Conservation (phyloP, 2,888 invertebrate species). For the Hermodice carunculata region DNA sequence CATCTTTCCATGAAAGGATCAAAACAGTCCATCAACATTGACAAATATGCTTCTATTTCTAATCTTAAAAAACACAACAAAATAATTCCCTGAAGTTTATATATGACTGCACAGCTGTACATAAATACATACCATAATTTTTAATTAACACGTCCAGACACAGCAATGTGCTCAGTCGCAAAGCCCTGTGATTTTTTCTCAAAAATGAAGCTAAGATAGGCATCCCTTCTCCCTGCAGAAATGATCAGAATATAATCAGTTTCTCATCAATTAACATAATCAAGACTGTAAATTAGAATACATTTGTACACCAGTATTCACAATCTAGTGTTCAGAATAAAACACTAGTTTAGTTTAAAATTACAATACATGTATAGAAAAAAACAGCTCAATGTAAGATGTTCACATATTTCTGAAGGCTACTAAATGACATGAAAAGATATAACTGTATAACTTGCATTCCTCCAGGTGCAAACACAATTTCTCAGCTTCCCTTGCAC, state of each 20-base stretch:
- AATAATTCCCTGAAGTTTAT: no score
- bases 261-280: not conserved
- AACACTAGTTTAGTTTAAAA: not conserved
- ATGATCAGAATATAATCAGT: not conserved
- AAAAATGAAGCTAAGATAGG: constrained; percentile 94
- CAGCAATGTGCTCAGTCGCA: constrained; percentile 91
- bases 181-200: constrained; percentile 94
- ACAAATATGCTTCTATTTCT: no score
- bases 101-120: no score
- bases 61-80: no score
- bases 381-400: not conserved
- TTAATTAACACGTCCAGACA: constrained; percentile 91
- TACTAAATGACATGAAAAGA: no score
- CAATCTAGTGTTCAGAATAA: not conserved
- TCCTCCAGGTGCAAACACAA: no score
- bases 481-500: no score
- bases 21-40: no score
- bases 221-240: constrained; percentile 82
- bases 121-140: constrained; percentile 78
- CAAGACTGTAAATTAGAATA: not conserved
- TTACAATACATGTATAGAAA: not conserved
- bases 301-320: not conserved
- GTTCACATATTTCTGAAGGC: no score
- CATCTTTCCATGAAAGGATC: no score
- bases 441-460: no score